Evolutionary conservation across 2,888 invertebrate species (phyloP).

Genomic region (Pseudanteris insignis): DNA sequence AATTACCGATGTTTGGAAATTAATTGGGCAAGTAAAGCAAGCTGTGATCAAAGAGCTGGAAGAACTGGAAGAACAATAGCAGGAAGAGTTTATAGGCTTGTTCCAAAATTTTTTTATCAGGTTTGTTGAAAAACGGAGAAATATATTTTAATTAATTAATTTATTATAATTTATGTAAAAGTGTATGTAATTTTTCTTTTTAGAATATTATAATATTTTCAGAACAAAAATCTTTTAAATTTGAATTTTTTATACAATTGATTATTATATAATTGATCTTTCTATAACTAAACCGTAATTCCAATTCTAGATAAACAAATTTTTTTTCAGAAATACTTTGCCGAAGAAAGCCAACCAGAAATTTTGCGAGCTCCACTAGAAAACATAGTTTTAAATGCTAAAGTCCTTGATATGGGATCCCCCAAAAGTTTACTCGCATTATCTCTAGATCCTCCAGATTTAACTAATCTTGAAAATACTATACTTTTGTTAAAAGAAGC

Average conservation of each 20-base stretch:
- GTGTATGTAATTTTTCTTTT: too few species aligned
- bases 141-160: too few species aligned
- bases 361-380: slow-evolving; percentile 85
- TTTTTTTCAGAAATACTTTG: neutral
- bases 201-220: too few species aligned
- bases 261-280: too few species aligned
- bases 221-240: too few species aligned
- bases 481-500: slow-evolving; percentile 86
- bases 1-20: slow-evolving; percentile 82
- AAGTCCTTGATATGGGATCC: slow-evolving; percentile 82
- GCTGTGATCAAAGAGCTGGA: slow-evolving; percentile 89
- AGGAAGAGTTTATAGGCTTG: slow-evolving; percentile 86
- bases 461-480: slow-evolving; percentile 80
- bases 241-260: too few species aligned
- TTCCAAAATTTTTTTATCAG: slow-evolving; percentile 74
- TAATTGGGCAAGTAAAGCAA: slow-evolving; percentile 89
- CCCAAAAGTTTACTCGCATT: slow-evolving; percentile 83
- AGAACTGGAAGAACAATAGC: slow-evolving; percentile 88
- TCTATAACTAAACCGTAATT: too few species aligned
- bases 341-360: slow-evolving; percentile 75
- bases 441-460: slow-evolving; percentile 87
- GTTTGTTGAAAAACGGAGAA: slow-evolving; percentile 60
- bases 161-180: too few species aligned
- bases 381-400: slow-evolving; percentile 82
- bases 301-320: too few species aligned